Conservation (phyloP, 1,140 invertebrate species). For the Mactra quadrangularis region DNA sequence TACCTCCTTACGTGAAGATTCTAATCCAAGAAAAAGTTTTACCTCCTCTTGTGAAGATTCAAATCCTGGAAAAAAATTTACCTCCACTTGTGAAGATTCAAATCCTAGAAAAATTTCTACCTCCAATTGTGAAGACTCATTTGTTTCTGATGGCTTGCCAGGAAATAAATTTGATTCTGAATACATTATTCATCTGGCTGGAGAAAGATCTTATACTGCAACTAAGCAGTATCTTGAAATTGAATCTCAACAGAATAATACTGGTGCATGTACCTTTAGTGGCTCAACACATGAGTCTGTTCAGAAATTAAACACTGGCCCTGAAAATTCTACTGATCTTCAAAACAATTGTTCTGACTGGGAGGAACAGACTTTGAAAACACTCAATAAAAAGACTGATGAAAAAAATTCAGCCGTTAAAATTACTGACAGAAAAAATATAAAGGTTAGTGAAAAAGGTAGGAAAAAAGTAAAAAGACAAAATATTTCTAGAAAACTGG, state of each 20-base stretch:
- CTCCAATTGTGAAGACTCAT: no score
- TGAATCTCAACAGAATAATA: not conserved
- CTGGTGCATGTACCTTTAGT: not conserved
- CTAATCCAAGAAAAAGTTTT: not conserved
- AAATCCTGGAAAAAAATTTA: not conserved
- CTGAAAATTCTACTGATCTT: not conserved
- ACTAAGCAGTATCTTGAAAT: no score
- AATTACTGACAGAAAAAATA: slow-evolving; percentile 4
- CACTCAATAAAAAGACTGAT: not conserved
- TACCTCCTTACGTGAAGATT: not conserved
- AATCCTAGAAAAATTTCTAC: not conserved
- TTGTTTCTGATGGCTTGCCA: no score
- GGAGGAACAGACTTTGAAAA: not conserved
- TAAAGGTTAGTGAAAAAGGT: not conserved
- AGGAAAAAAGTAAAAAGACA: not conserved
- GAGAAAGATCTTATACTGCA: not conserved
- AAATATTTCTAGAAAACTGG: slow-evolving; percentile 4
- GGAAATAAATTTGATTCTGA: no score
- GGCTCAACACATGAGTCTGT: not conserved
- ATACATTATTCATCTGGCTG: no score
- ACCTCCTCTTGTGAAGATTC: not conserved
- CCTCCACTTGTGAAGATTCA: not conserved
- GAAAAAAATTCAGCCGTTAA: not conserved
- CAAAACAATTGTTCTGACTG: not conserved
- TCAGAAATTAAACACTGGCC: not conserved